Evolutionary conservation across 2,113 vertebrate species (phyloP), one percentile per base, ranked within the genome.

Genomic region (Trochalopteron elliotii): DNA sequence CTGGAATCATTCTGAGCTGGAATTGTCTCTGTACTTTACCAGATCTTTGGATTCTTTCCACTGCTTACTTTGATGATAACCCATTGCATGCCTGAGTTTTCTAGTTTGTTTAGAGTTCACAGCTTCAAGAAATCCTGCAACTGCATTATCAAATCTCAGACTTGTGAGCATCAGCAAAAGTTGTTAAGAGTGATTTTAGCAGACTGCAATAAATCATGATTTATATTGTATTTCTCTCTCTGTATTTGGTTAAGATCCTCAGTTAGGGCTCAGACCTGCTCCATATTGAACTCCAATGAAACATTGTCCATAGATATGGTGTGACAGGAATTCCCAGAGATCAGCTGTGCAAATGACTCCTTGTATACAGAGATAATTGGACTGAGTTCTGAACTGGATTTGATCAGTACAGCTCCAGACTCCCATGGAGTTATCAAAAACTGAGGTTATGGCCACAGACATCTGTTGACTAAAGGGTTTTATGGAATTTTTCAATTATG

Each of bases 381-480:
- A 80, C 16, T 74, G 61, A 85, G 39, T 89, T 97, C 70, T 96
- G 61, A 86, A 44, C 25, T 61, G 53, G 20, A 85, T 93, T 93
- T 53, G 82, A 27, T 31, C 83, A 92, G 61, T 57, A 52, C 42
- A 90, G 21, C n/a, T 87, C 33, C 25, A 92, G 71, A 55, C 71
- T 92, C 24, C 13, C 30, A 33, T 16, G 21, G 23, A 79, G 15
- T 86, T 79, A 92, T 64, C 44, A 47, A 61, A 76, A 87, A 37
- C 25, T 35, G 81, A 50, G 16, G 15, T 35, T 69, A 52, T 57
- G 35, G 10, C 10, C 31, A 49, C 13, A 87, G 53, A 53, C 3
- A 31, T 79, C 53, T 84, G 20, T 60, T 60, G 71, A 65, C 37
- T 89, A 84, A 95, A 50, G 15, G 12, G 31, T 82, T 88, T 76